phyloP scores from a whole-genome alignment of 1,140 invertebrate species.

The Drosophila sulfurigaster region DNA sequence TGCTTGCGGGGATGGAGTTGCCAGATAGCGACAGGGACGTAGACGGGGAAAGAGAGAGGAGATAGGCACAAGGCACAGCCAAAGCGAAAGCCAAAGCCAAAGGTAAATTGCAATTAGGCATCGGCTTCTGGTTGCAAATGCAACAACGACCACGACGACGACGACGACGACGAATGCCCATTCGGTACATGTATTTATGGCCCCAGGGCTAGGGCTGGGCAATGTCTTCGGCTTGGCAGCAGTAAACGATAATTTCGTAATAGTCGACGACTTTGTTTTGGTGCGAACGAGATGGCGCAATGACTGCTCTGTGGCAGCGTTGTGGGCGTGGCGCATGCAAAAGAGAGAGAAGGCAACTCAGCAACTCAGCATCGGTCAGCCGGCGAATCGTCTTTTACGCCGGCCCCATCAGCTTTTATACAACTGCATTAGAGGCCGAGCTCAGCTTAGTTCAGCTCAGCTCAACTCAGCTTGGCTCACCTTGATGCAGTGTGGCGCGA shows the following conservation, averaged over 20 bases:
- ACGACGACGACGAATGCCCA: constrained; percentile 43
- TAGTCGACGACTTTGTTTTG: constrained; percentile 60
- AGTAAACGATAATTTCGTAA: constrained; percentile 79
- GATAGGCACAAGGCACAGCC: constrained; percentile 13
- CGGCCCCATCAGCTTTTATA: constrained; percentile 48
- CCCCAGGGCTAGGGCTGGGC: constrained; percentile 65
- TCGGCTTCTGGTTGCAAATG: constrained; percentile 80
- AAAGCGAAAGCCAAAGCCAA: constrained; percentile 51
- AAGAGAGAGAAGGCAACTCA: constrained; percentile 64
- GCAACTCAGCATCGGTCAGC: neutral
- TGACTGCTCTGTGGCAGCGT: neutral
- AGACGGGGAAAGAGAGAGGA: neutral
- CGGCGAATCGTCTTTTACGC: constrained; percentile 11
- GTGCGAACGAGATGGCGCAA: constrained; percentile 44
- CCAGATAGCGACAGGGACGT: constrained; percentile 4
- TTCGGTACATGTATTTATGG: constrained; percentile 78
- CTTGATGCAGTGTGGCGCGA: constrained; percentile 3
- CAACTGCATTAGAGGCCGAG: constrained; percentile 56
- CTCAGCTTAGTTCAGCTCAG: constrained; percentile 41
- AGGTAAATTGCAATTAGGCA: constrained; percentile 84
- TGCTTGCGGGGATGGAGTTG: constrained; percentile 47
- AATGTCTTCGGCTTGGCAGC: constrained; percentile 62
- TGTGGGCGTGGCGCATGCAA: constrained; percentile 76
- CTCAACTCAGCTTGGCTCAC: constrained; percentile 36
- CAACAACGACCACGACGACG: constrained; percentile 37